A percentile compares a stretch with the other conserved stretches of the same genome.
These are phyloP conservation scores for Tyto alba DNA, from an alignment of 2,113 vertebrate genomes.

Conservation along the genomic window DNA sequence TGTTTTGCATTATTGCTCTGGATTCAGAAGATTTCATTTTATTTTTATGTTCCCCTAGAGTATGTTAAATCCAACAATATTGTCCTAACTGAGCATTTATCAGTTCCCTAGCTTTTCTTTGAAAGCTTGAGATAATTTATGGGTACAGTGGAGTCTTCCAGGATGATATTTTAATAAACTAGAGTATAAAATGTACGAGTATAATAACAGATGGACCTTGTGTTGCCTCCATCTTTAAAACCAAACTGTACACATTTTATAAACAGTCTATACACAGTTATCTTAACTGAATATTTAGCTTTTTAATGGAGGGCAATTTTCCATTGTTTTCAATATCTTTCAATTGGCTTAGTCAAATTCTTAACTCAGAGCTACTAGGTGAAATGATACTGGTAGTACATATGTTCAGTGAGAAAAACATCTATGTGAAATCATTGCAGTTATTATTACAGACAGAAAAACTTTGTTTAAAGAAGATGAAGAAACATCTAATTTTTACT, in stretches of 20 bases:
- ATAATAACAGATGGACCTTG: neutral
- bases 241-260: neutral
- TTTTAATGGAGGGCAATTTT: neutral
- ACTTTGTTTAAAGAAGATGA: neutral
- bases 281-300: neutral
- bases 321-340: neutral
- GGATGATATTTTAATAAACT: neutral
- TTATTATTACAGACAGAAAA: neutral
- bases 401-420: neutral
- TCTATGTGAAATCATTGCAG: neutral
- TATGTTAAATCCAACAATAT: slow-evolving; percentile 37
- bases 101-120: neutral
- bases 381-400: neutral
- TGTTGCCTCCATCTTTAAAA: neutral
- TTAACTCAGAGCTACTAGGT: neutral
- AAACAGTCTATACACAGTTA: neutral
- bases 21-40: slow-evolving; percentile 55
- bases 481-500: neutral
- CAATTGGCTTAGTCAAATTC: neutral
- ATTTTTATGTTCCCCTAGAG: slow-evolving; percentile 24
- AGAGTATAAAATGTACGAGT: neutral
- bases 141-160: neutral
- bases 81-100: neutral
- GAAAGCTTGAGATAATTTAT: neutral
- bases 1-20: neutral